A percentile compares a stretch with the other conserved stretches of the same genome.
Conservation (phyloP, 2,113 vertebrate species). For the Laterallus jamaicensis region DNA sequence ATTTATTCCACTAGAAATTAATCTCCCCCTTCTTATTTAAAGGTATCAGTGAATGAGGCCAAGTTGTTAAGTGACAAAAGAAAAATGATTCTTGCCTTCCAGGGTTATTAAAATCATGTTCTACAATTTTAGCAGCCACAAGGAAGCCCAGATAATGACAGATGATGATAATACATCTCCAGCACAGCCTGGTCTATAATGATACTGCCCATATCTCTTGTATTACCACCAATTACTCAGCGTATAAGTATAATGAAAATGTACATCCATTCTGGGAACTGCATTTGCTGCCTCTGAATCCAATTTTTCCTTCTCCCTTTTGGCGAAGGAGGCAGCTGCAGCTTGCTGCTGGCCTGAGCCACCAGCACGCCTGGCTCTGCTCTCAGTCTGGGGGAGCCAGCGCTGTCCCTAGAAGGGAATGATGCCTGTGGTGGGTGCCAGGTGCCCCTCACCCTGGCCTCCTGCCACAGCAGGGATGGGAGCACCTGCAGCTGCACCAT, state of each 20-base stretch:
- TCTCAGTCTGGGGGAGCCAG: background rate
- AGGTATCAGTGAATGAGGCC: constrained; percentile 62
- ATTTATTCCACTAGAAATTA: constrained; percentile 46
- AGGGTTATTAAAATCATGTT: constrained; percentile 84
- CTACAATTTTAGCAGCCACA: constrained; percentile 76
- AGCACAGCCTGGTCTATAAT: constrained; percentile 65
- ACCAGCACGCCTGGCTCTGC: background rate
- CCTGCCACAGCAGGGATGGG: fast-evolving
- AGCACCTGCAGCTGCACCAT: fast-evolving
- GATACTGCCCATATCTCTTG: constrained; percentile 64
- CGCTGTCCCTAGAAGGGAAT: background rate
- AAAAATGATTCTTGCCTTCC: constrained; percentile 79
- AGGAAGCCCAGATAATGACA: constrained; percentile 76
- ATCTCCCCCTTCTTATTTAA: constrained; percentile 61
- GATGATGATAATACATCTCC: constrained; percentile 76
- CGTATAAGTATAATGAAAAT: constrained; percentile 36
- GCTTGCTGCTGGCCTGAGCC: background rate
- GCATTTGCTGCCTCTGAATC: constrained; percentile 24
- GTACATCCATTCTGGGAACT: constrained; percentile 37
- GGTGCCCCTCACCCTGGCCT: background rate
- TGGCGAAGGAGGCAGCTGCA: background rate
- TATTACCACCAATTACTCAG: constrained; percentile 75
- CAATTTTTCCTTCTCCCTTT: background rate
- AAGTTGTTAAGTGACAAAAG: constrained; percentile 80
- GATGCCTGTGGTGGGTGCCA: fast-evolving